Evolutionary conservation across 2,888 invertebrate species (phyloP), one percentile per base, ranked within the genome.

Genomic region (Ormyrus rosae): DNA sequence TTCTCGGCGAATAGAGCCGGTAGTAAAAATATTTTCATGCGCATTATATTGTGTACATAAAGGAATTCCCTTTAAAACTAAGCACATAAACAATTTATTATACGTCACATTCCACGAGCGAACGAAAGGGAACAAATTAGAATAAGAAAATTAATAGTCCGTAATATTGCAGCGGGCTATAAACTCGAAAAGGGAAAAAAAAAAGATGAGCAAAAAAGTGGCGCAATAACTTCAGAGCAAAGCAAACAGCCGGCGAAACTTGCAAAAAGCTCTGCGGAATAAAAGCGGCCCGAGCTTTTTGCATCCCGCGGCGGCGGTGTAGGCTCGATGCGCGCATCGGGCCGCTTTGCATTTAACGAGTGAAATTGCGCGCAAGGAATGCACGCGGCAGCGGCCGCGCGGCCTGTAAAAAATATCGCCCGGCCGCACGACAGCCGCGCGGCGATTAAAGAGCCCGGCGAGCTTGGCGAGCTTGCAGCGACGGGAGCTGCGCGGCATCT

Each of bases 341-440:
- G 19, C 19, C 50, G 71, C 61, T 60, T 61, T 71, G 60, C 71
- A 61, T 58, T 77, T 63, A 77, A 70, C 76, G 76, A 77, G 69
- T 63, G 46, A 63, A 77, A 77, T 77, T 64, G 70, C 77, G 56
- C 68, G 19, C 53, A 67, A 53, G 55, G 68, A 76, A 69, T 61
- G 76, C 61, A 10, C 34, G 64, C 63, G 11, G 13, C 50, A 45
- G 34, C 6, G 7, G 72, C 45, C 19, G 13, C 48, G 50, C 34
- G 11, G 5, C 9, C 45, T 13, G 9, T 19, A 19, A 19, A 19
- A 19, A 19, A 19, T 19, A 19, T 19, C 19, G 19, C 19, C 19
- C 19, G 19, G 19, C 19, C 19, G 19, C 19, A 19, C 19, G 50
- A 19, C 19, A 19, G 19, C 19, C 53, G 64, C 8, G n/a, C 34